Base-by-base conservation (phyloP, 2,797 vertebrate genomes). In the Triplophysa yarkandensis region DNA sequence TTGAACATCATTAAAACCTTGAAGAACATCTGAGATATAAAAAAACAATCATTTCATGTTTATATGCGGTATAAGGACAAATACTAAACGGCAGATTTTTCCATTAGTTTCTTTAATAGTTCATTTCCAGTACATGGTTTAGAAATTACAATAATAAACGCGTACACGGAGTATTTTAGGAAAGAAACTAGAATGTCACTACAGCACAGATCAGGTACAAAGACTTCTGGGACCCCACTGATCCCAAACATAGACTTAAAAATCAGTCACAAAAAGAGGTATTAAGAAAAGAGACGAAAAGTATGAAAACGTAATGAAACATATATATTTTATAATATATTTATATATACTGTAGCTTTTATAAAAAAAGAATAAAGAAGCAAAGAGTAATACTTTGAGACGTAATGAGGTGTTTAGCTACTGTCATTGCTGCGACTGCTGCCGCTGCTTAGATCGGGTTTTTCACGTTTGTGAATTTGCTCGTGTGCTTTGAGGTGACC, bases 401-500 rank as follows among this genome's bases (percentile, higher is more conserved):
- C 85, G 78, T 88, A 85, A 88, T 87, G 86, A 85, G 85, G 79
- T 76, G 46, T 61, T 85, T 87, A 92, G 88, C 89, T 91, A 76
- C 90, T 91, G 80, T 90, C 86, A 8, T 88, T 87, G 79, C 86
- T 86, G 78, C 63, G 82, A 64, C 86, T 85, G 86, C 83, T 82
- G 85, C 73, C 84, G 83, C 87, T 86, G 6, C 83, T 85, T 8
- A 87, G 83, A 82, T 91, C 90, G 1, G 57, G 64, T 1, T 79
- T 85, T 77, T 93, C 90, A 4, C 91, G 83, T 48, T 90, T 92
- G 86, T 93, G 92, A 83, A 92, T 93, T 82, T 91, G 91, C 89
- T 93, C 90, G 55, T 93, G 91, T 50, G 91, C 91, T 83, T 91
- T 92, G 55, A 93, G 89, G 84, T 93, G 91, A 4, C 92, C 92